These are phyloP conservation scores for Sarcophilus harrisii DNA, from an alignment of 2,797 vertebrate species.

Conservation along the genomic window DNA sequence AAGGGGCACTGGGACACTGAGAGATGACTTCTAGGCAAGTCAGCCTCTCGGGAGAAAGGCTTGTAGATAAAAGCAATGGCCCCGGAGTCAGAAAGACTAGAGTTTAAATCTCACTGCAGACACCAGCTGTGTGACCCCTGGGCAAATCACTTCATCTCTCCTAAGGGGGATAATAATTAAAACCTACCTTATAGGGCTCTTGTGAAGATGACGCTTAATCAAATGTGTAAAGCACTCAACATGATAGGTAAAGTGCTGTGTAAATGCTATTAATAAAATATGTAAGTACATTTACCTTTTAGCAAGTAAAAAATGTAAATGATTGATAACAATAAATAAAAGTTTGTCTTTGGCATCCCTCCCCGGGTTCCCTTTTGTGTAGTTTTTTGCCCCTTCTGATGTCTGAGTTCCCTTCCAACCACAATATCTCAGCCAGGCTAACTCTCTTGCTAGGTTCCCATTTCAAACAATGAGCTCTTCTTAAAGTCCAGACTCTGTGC, in stretches of 20 bases:
- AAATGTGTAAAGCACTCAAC: background rate
- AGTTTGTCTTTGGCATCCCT: background rate
- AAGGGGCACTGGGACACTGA: background rate
- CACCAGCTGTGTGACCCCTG: background rate
- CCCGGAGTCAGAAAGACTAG: background rate
- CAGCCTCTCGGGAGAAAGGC: background rate
- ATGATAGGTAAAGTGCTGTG: background rate
- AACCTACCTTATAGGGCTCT: background rate
- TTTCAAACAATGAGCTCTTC: background rate
- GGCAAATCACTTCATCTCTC: background rate
- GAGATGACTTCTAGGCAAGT: background rate
- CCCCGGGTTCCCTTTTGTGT: background rate
- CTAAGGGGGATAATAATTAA: background rate
- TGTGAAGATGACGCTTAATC: background rate
- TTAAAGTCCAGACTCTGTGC: background rate
- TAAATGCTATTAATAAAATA: background rate
- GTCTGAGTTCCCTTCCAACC: background rate
- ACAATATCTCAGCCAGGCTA: background rate
- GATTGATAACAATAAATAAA: background rate
- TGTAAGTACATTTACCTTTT: background rate
- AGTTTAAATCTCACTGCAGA: background rate
- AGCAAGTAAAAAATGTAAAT: background rate
- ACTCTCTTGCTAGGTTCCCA: background rate
- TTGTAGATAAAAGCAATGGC: background rate
- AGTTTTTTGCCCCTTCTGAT: background rate